A percentile compares a stretch with the other conserved stretches of the same genome.
phyloP scores from a whole-genome alignment of 2,888 invertebrate genomes.

The Lasioglossum vierecki region DNA sequence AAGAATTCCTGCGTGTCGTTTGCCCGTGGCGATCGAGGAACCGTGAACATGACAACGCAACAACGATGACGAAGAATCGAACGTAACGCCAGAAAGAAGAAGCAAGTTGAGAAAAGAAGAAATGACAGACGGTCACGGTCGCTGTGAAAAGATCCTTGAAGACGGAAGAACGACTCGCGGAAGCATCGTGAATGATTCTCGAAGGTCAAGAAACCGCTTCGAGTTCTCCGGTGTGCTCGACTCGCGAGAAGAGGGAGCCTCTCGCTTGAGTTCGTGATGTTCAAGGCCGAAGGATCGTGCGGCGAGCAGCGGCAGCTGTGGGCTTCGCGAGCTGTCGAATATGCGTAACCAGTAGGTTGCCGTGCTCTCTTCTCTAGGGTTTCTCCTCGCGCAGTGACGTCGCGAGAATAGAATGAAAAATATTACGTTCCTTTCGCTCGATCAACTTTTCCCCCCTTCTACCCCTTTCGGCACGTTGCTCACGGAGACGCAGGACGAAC shows the following conservation, averaged over 20 bases:
- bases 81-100: neutral
- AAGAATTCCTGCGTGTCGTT: conserved; percentile 16
- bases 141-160: neutral
- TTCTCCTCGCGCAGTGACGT: conserved; percentile 36
- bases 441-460: neutral
- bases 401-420: conserved; percentile 27
- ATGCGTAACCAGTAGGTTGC: conserved; percentile 57
- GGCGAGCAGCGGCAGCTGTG: conserved; percentile 3
- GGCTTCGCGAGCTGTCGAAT: conserved; percentile 21
- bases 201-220: conserved; percentile 9
- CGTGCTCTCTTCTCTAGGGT: conserved; percentile 53
- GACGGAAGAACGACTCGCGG: neutral
- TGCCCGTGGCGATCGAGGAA: neutral
- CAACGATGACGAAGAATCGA: neutral
- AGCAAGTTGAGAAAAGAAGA: neutral
- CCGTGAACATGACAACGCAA: neutral
- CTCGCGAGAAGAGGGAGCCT: conserved; percentile 3
- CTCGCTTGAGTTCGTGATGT: conserved; percentile 21
- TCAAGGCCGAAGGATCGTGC: neutral
- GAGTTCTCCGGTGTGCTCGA: conserved; percentile 2
- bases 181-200: neutral
- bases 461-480: conserved; percentile 35
- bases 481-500: conserved; percentile 17
- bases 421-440: conserved; percentile 24
- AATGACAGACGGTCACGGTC: neutral